A percentile compares a stretch with the other conserved stretches of the same genome.
phyloP scores from a whole-genome alignment of 1,140 invertebrate species.

The Eubasilissa regina region DNA sequence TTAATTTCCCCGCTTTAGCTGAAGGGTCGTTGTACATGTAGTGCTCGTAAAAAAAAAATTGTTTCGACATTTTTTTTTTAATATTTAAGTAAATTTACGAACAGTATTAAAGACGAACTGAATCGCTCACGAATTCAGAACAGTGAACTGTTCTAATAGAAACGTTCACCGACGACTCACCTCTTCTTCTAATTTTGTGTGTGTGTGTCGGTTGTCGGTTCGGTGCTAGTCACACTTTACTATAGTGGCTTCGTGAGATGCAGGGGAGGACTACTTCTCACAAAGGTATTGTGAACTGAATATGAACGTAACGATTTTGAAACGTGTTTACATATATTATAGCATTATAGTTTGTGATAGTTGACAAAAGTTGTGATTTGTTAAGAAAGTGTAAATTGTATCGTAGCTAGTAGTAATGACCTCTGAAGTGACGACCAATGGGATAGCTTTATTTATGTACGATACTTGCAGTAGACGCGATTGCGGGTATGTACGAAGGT shows the following conservation, averaged over 20 bases:
- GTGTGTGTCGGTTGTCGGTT: not conserved
- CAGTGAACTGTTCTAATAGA: not conserved
- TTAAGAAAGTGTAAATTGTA: slow-evolving; percentile 11
- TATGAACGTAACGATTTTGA: not conserved
- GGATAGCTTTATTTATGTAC: slow-evolving; percentile 40
- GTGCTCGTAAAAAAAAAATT: not conserved
- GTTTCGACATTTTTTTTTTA: not conserved
- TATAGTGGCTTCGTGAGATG: slow-evolving; percentile 64
- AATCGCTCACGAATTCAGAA: not conserved
- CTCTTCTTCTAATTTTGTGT: slow-evolving; percentile 8
- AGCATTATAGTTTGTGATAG: slow-evolving; percentile 17
- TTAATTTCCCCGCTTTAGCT: too few relatives aligned
- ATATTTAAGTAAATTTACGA: not conserved
- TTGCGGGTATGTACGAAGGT: slow-evolving; percentile 35
- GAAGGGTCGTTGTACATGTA: too few relatives aligned
- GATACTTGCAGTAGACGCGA: slow-evolving; percentile 35
- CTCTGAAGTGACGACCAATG: slow-evolving; percentile 45
- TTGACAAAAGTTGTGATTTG: slow-evolving; percentile 8
- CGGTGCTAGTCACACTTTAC: slow-evolving; percentile 40
- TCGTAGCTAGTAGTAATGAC: slow-evolving; percentile 47
- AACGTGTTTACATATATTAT: slow-evolving; percentile 2
- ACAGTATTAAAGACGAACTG: not conserved
- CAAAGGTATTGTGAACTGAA: slow-evolving; percentile 63
- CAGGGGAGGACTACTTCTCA: slow-evolving; percentile 69
- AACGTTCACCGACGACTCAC: not conserved